Evolutionary conservation across 2,888 invertebrate genomes (phyloP).

Genomic region (Druceiella hillmani): DNA sequence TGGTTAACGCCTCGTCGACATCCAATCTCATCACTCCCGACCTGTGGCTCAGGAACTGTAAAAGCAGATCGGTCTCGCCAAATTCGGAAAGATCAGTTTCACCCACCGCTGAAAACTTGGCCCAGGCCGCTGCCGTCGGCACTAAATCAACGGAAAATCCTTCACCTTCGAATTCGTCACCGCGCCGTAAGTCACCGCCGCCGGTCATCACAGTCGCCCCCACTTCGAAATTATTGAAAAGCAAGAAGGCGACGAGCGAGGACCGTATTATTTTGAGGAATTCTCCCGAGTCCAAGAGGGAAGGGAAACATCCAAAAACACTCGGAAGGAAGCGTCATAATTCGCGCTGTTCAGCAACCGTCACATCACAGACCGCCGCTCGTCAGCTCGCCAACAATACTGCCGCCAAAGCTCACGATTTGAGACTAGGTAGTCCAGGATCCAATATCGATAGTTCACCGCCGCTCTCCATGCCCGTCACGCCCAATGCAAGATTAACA

Average conservation of each 20-base stretch:
- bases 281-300: slow-evolving; percentile 43
- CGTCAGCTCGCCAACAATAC: slow-evolving; percentile 31
- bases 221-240: slow-evolving; percentile 59
- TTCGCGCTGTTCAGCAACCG: slow-evolving; percentile 42
- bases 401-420: slow-evolving; percentile 45
- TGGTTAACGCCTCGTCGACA: slow-evolving; percentile 46
- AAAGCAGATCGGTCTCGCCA: slow-evolving; percentile 58
- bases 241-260: slow-evolving; percentile 33
- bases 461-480: slow-evolving; percentile 32
- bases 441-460: slow-evolving; percentile 37
- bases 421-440: slow-evolving; percentile 39
- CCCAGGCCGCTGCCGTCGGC: slow-evolving; percentile 26
- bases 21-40: slow-evolving; percentile 80
- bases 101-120: slow-evolving; percentile 40
- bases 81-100: slow-evolving; percentile 51
- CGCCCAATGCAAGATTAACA: slow-evolving; percentile 37
- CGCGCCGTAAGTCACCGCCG: slow-evolving; percentile 45
- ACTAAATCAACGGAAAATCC: slow-evolving; percentile 29
- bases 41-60: slow-evolving; percentile 81
- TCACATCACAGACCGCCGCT: slow-evolving; percentile 39
- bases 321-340: slow-evolving; percentile 45
- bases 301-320: slow-evolving; percentile 38
- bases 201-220: slow-evolving; percentile 63
- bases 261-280: slow-evolving; percentile 36
- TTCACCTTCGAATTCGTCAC: slow-evolving; percentile 29